These are phyloP conservation scores for Unio pictorum DNA, from an alignment of 2,888 invertebrate species.

Conservation along the genomic window DNA sequence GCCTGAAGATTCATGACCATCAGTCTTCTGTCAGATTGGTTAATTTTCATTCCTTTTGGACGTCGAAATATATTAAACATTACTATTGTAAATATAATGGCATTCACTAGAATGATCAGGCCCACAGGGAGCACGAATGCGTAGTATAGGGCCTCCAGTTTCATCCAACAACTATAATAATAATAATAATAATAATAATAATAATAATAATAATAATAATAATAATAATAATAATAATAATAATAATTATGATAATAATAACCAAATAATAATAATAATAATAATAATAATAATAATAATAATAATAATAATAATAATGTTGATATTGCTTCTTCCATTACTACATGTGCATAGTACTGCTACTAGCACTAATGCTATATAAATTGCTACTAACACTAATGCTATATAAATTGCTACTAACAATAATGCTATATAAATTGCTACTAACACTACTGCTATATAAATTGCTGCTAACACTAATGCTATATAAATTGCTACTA, in stretches of 20 bases:
- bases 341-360: too few species aligned
- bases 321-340: too few species aligned
- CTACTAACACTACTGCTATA: too few species aligned
- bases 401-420: too few species aligned
- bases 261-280: not conserved
- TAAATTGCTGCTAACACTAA: too few species aligned
- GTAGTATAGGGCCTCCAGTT: conserved; percentile 53
- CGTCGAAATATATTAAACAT: conserved; percentile 40
- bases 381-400: too few species aligned
- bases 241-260: not conserved
- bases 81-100: conserved; percentile 52
- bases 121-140: conserved; percentile 64
- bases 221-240: too few species aligned
- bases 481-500: too few species aligned
- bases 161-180: conserved; percentile 65
- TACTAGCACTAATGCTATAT: too few species aligned
- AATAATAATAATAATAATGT: not conserved
- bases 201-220: too few species aligned
- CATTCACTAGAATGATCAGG: conserved; percentile 55
- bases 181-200: not conserved
- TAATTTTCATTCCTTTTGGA: conserved; percentile 68
- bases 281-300: not conserved
- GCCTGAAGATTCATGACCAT: conserved; percentile 63
- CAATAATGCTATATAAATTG: too few species aligned
- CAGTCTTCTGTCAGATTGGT: conserved; percentile 58